Percentiles rank a stretch among this genome's conserved stretches.
These are phyloP conservation scores for Caenorhabditis sp. DNA, from an alignment of 2,888 invertebrate genomes.

Conservation along the genomic window DNA sequence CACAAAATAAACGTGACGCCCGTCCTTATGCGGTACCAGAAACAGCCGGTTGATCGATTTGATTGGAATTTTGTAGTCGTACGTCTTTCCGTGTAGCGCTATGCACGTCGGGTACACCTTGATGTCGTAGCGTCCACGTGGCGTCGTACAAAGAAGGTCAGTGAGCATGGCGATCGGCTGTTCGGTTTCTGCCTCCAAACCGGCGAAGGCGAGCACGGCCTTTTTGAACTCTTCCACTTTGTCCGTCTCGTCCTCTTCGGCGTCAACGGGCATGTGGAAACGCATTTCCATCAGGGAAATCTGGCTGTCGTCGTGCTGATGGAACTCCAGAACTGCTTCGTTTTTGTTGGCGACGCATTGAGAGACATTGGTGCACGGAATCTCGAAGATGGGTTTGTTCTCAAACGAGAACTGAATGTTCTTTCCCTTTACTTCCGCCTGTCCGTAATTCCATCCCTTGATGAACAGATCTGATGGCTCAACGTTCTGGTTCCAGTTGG, in stretches of 20 bases:
- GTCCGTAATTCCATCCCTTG: slow-evolving; percentile 99
- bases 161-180: slow-evolving; percentile 97
- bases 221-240: slow-evolving; percentile 95
- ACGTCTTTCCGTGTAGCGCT: slow-evolving; percentile 96
- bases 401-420: slow-evolving; percentile 75
- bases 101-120: slow-evolving; percentile 93
- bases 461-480: slow-evolving; percentile 92
- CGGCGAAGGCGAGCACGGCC: slow-evolving; percentile 96
- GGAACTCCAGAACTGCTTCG: slow-evolving; percentile 96
- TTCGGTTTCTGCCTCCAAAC: slow-evolving; percentile 91
- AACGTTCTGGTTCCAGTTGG: slow-evolving; percentile 87
- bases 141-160: slow-evolving; percentile 97
- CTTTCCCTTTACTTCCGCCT: slow-evolving; percentile 88
- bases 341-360: slow-evolving; percentile 96
- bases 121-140: slow-evolving; percentile 96
- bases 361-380: slow-evolving; percentile 94
- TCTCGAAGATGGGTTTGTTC: slow-evolving; percentile 87
- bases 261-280: slow-evolving; percentile 93
- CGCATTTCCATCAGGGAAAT: slow-evolving; percentile 97
- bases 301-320: slow-evolving; percentile 92
- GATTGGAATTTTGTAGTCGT: slow-evolving; percentile 99
- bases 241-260: slow-evolving; percentile 86
- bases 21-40: slow-evolving; percentile 95
- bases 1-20: slow-evolving; percentile 98
- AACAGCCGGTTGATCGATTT: slow-evolving; percentile 95